Evolutionary conservation across 2,797 vertebrate species (phyloP).

Genomic region (Diglossa cyanea): DNA sequence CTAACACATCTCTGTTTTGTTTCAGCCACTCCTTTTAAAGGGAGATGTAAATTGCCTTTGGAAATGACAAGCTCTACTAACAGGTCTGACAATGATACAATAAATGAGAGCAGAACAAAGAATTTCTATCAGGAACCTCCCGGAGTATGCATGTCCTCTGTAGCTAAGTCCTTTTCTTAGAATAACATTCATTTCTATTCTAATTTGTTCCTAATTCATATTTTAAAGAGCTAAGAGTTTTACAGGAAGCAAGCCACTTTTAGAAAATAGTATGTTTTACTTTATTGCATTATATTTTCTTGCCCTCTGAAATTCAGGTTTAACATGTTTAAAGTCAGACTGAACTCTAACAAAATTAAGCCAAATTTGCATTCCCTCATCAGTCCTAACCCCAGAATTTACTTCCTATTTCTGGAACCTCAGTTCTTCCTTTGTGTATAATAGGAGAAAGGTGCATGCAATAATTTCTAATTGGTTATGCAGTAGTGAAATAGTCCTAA

Average conservation of each 20-base stretch:
- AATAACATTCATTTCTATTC: not conserved
- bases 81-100: not conserved
- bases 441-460: not conserved
- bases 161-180: constrained; percentile 33
- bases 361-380: not conserved
- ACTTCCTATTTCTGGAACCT: not conserved
- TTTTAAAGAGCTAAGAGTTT: not conserved
- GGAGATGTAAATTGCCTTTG: constrained; percentile 78
- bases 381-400: not conserved
- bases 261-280: not conserved
- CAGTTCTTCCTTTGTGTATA: not conserved
- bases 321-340: not conserved
- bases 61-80: constrained; percentile 75
- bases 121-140: not conserved
- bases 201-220: not conserved
- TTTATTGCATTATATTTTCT: not conserved
- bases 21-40: constrained; percentile 70
- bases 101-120: not conserved
- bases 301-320: not conserved
- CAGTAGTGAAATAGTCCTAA: not conserved
- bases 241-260: not conserved
- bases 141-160: not conserved
- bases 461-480: not conserved
- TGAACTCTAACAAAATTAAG: not conserved
- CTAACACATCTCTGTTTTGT: not conserved